Percentiles rank a stretch among this genome's conserved stretches.
These are phyloP conservation scores for Epizoanthus illoricatus DNA, from an alignment of 92 coral and sea anemone genomes.

Conservation along the genomic window DNA sequence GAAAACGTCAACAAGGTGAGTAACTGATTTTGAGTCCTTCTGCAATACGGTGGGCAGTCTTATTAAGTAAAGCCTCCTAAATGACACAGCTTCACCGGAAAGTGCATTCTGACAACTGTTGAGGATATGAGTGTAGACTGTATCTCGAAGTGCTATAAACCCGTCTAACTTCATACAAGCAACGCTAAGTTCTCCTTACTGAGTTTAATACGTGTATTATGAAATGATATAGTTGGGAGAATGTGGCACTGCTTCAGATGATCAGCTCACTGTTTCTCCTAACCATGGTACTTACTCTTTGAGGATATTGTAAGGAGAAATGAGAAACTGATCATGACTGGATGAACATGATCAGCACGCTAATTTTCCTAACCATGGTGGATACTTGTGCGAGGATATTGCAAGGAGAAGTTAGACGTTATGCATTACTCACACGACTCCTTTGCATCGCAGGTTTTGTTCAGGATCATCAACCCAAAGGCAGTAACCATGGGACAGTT, in stretches of 20 bases:
- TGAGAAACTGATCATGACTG: not conserved
- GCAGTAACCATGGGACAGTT: slow-evolving; percentile 99
- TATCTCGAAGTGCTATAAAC: no score
- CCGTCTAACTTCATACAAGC: no score
- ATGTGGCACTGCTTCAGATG: not conserved
- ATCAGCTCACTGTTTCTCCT: not conserved
- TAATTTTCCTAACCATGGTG: no score
- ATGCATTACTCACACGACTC: not conserved
- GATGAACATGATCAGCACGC: not conserved
- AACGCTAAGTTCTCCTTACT: no score
- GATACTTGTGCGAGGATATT: no score
- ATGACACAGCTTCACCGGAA: no score
- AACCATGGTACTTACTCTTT: not conserved
- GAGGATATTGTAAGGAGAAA: not conserved
- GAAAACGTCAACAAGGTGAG: slow-evolving; percentile 94
- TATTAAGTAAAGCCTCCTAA: no score
- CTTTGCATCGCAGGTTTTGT: slow-evolving; percentile 71
- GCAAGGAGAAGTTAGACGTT: not conserved
- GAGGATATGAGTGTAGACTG: no score
- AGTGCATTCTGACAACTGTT: no score
- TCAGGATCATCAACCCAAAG: slow-evolving; percentile 95
- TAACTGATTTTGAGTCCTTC: not conserved
- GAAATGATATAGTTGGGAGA: no score
- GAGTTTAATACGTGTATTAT: no score
- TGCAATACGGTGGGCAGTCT: not conserved